These are phyloP conservation scores for Drosophila macrospina DNA, from an alignment of 2,888 invertebrate genomes.

Conservation along the genomic window DNA sequence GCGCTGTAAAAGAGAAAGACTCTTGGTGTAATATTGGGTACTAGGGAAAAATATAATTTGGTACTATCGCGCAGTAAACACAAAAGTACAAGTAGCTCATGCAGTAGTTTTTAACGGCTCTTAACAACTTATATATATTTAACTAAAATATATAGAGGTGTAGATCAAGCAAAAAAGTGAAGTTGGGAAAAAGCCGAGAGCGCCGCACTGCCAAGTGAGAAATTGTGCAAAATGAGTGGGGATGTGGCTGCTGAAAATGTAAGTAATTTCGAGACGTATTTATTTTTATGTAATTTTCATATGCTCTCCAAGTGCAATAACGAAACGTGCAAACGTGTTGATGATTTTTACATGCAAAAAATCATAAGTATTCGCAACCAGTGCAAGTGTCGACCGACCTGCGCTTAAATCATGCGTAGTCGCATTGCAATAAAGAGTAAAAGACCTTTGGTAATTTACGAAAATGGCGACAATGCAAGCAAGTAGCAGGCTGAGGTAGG, in stretches of 20 bases:
- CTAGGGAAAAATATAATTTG: constrained; percentile 56
- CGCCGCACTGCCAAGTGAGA: constrained; percentile 68
- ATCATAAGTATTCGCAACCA: constrained; percentile 30
- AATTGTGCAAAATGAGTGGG: constrained; percentile 82
- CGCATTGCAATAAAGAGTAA: constrained; percentile 55
- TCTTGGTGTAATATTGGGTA: constrained; percentile 75
- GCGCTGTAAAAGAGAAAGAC: constrained; percentile 64
- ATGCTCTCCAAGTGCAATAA: constrained; percentile 39
- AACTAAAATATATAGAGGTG: constrained; percentile 38
- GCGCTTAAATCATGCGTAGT: constrained; percentile 50
- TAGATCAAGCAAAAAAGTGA: constrained; percentile 45
- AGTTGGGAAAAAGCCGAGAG: constrained; percentile 64
- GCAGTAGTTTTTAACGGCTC: constrained; percentile 35
- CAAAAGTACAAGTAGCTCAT: constrained; percentile 21
- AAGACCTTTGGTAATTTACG: constrained; percentile 78
- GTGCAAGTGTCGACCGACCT: constrained; percentile 53
- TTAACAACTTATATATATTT: constrained; percentile 21
- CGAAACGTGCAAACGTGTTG: constrained; percentile 66
- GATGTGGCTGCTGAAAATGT: constrained; percentile 83
- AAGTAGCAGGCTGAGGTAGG: constrained; percentile 45
- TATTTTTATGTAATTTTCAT: constrained; percentile 71
- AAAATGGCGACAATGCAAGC: constrained; percentile 84
- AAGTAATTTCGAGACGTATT: constrained; percentile 72
- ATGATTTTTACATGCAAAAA: constrained; percentile 35
- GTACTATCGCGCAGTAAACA: constrained; percentile 46